Base-by-base conservation (phyloP, 2,797 vertebrate species). In the Coregonus suidteri region DNA sequence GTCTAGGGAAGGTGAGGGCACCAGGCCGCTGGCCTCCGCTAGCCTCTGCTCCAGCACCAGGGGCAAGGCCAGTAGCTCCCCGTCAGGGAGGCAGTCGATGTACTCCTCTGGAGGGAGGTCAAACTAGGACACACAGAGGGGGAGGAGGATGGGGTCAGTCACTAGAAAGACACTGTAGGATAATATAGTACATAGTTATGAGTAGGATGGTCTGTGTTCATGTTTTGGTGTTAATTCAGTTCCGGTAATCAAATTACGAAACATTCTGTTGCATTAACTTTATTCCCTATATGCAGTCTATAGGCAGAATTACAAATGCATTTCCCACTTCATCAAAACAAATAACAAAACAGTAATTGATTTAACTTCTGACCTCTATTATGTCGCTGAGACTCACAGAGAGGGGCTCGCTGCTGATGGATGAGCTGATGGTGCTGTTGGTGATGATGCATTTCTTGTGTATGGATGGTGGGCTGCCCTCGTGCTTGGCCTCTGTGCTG, bases 1-100 rank as follows among this genome's bases (percentile, higher is more conserved):
- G 93, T 99, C 98, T 62, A 99, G 91, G 0, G 98, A 98, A 13
- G 96, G 97, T 1, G 97, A 97, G 77, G 87, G 95, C 69, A 95
- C 93, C 0, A 93, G 96, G 0, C 94, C 91, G 0, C 95, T 93
- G 82, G 92, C 91, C 77, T 96, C 96, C 56, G 1, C n/a, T n/a
- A 59, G 18, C 4, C 76, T 94, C 77, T 97, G 96, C 73, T 91
- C 97, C 82, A 93, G 93, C 78, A 96, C 84, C 68, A 96, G 92
- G 4, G 93, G 92, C 73, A 95, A 4, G 7, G 90, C 75, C 30
- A 94, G 88, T 2, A 98, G 93, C 84, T 98, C 97, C 16, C 95
- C 95, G 31, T 97, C 97, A 14, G 96, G 89, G 6, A 95, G 91
- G 67, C 93, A 95, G 74, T 98, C 96, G 0, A 94, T 90, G 81